Base-by-base conservation (phyloP, 2,797 vertebrate species). In the Crenichthys baileyi region DNA sequence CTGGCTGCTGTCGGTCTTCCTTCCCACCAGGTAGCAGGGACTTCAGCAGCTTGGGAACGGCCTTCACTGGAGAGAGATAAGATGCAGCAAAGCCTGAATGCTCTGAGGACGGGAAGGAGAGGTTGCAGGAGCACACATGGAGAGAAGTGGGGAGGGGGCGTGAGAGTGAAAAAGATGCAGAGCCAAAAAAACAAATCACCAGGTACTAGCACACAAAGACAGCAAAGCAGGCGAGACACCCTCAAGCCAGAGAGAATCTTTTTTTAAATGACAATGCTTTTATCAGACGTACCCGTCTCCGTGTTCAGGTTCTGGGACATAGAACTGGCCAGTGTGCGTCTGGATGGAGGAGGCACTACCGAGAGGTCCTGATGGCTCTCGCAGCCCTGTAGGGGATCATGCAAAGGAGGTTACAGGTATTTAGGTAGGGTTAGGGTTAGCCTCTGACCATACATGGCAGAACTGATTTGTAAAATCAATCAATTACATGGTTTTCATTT, bases 331-430 rank as follows among this genome's bases (percentile, higher is more conserved):
- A 96, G 84, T 0, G 95, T 91, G 20, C 95, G 94, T 86, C 85
- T 95, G 75, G 96, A 92, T 26, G 90, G 91, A 56, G 92, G 79
- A 12, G 91, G 90, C 12, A 75, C 89, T 82, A 93, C 92, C 2
- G 96, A 97, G n/a, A 98, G 93, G 81, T 98, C 97, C 89, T 98
- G 97, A 70, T 99, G 97, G 89, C 97, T 98, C 82, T 98, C 97
- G 97, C 97, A 98, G 50, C 96, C 97, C 87, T 96, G 96, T 95
- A 96, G 41, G 2, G 50, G 65, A 72, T 13, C 18, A 68, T 13
- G 36, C 2, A 73, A 48, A 51, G n/a, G 55, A 18, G 26, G 48
- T 63, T 65, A 77, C 24, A 70, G 5, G 48, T 8, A 63, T 41
- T 50, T n/a, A 26, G 75, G 53, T 36, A 36, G 36, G 4, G 36